Evolutionary conservation across 2,113 vertebrate species (phyloP).

Genomic region (Equus quagga): DNA sequence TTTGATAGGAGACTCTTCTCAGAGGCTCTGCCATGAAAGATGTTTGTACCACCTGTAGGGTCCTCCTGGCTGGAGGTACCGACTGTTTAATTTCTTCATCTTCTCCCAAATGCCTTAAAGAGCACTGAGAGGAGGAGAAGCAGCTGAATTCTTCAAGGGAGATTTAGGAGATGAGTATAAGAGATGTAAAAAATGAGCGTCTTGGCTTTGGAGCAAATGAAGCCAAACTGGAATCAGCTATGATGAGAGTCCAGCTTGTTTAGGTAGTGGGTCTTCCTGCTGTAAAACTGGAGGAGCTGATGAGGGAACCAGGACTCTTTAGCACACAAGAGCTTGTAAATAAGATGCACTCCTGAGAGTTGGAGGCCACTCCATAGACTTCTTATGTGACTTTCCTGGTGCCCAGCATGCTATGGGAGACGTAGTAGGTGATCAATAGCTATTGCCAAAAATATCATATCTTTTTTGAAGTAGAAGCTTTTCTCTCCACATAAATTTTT

Average conservation of each 20-base stretch:
- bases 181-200: neutral
- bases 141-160: neutral
- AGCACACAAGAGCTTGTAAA: neutral
- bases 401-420: neutral
- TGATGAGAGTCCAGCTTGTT: neutral
- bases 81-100: constrained; percentile 53
- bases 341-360: neutral
- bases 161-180: neutral
- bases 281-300: too few species aligned
- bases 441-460: neutral
- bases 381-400: constrained; percentile 51
- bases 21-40: constrained; percentile 21
- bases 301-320: neutral
- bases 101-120: neutral
- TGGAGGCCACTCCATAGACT: neutral
- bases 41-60: neutral
- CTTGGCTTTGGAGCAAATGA: neutral
- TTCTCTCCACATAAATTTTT: neutral
- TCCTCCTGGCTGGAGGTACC: constrained; percentile 42
- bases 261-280: neutral
- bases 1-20: neutral
- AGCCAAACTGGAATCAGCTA: neutral
- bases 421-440: neutral
- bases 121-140: constrained; percentile 19
- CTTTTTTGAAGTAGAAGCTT: neutral